A percentile compares a stretch with the other conserved stretches of the same genome.
Evolutionary conservation across 2,113 vertebrate genomes (phyloP).

Genomic region (Rhagologus leucostigma): DNA sequence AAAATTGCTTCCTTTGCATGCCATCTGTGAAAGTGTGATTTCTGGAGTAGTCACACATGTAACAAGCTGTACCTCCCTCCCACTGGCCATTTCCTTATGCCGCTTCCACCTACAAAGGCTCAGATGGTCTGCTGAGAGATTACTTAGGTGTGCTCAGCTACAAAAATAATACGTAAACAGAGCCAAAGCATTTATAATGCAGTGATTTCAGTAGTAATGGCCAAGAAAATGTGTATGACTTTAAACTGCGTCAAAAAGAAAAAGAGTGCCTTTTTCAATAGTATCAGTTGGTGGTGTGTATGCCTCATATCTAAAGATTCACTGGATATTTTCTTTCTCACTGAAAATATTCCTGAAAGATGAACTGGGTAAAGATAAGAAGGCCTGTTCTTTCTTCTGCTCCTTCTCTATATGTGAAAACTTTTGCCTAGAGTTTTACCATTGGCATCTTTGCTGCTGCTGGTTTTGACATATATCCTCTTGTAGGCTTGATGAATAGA

Average conservation of each 20-base stretch:
- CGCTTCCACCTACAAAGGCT: accelerated
- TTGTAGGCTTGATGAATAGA: not conserved
- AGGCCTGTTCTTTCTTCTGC: not conserved
- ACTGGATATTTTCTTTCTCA: not conserved
- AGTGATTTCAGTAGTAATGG: not conserved
- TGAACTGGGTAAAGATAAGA: not conserved
- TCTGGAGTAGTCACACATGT: not conserved
- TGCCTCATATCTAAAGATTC: not conserved
- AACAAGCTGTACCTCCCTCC: not conserved
- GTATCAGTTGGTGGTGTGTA: not conserved
- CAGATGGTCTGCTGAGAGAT: not conserved
- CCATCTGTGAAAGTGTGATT: not conserved
- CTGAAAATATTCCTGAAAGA: not conserved
- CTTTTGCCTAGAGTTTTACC: not conserved
- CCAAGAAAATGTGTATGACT: not conserved
- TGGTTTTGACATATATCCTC: not conserved
- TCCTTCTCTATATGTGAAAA: not conserved
- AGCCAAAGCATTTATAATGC: not conserved
- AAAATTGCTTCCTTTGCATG: not conserved
- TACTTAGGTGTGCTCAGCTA: not conserved
- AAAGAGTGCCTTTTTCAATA: not conserved
- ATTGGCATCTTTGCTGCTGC: not conserved
- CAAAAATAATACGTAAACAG: not conserved
- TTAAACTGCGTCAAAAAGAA: not conserved
- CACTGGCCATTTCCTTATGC: not conserved